Evolutionary conservation across 2,113 vertebrate species (phyloP).

Genomic region (Chloropsis cyanopogon): DNA sequence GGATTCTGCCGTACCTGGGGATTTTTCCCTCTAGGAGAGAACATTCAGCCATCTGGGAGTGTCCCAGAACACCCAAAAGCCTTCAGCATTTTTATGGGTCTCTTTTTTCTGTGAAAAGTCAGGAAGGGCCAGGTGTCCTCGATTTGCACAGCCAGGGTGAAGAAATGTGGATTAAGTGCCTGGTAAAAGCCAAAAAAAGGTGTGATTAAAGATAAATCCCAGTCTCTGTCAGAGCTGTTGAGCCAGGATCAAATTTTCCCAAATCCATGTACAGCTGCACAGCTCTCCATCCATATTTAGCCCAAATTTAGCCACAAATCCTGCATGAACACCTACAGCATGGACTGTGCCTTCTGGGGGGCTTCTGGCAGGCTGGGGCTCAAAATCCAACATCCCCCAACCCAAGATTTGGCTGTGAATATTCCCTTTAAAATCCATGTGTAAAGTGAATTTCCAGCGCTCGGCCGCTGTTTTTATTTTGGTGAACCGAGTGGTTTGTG

Average conservation of each 20-base stretch:
- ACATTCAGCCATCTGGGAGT: background rate
- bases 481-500: background rate
- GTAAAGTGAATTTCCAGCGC: background rate
- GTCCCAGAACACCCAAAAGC: background rate
- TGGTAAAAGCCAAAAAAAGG: background rate
- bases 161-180: background rate
- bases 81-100: background rate
- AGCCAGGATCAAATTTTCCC: background rate
- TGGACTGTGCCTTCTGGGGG: background rate
- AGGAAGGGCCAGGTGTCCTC: constrained; percentile 1
- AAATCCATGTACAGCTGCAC: background rate
- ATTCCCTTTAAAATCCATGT: background rate
- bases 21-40: background rate
- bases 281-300: background rate
- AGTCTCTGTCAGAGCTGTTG: background rate
- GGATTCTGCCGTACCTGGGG: background rate
- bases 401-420: background rate
- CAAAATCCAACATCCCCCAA: background rate
- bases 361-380: background rate
- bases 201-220: background rate
- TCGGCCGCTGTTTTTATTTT: background rate
- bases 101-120: background rate
- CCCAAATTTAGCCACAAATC: background rate
- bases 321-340: background rate
- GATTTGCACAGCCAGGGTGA: background rate